phyloP scores from a whole-genome alignment of 1,140 invertebrate species.

The Atta texana region DNA sequence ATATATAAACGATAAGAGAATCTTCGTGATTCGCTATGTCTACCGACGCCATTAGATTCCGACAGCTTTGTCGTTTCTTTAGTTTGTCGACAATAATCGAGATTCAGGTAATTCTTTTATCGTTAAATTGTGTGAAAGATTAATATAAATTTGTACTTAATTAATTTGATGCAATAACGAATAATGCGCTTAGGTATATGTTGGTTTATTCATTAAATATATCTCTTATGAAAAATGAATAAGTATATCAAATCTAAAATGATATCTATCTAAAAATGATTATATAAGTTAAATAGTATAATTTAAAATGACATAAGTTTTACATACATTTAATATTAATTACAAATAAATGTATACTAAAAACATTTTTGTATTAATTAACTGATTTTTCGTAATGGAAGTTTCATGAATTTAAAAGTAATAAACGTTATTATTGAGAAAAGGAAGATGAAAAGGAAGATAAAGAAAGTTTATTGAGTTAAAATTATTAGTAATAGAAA shows the following conservation, averaged over 20 bases:
- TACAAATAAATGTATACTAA: neutral
- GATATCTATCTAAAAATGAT: neutral
- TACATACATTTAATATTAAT: conserved; percentile 7
- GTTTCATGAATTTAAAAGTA: neutral
- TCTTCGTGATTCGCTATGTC: neutral
- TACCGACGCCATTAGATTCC: neutral
- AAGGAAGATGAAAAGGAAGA: neutral
- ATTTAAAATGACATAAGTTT: neutral
- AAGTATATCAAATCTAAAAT: neutral
- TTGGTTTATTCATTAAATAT: neutral
- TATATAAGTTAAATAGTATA: neutral
- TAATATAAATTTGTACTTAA: neutral
- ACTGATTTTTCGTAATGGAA: neutral
- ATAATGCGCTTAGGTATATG: neutral
- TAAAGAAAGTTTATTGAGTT: neutral
- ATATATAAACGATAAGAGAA: neutral
- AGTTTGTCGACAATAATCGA: neutral
- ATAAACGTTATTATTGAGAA: neutral
- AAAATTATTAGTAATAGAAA: neutral
- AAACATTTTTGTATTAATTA: neutral
- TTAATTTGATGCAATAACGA: neutral
- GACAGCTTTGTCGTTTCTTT: neutral
- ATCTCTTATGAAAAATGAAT: neutral
- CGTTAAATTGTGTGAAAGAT: neutral
- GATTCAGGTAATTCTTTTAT: conserved; percentile 16